A percentile compares a stretch with the other conserved stretches of the same genome.
phyloP scores from a whole-genome alignment of 1,140 invertebrate species.

The Trichogramma pretiosum region DNA sequence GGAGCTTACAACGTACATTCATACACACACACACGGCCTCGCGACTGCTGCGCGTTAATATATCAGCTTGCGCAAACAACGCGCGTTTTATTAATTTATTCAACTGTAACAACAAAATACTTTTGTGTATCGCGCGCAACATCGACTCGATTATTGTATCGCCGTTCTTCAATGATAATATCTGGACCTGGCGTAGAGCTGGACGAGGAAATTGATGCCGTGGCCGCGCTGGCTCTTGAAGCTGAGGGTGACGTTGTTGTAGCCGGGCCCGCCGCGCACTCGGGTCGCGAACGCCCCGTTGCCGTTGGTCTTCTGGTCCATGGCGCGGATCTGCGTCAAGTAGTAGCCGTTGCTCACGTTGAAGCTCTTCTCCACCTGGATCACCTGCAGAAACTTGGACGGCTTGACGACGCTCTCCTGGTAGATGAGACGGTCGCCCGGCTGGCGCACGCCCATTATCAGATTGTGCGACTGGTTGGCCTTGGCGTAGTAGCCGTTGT shows the following conservation, averaged over 20 bases:
- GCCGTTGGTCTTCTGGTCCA: background rate
- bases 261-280: constrained; percentile 27
- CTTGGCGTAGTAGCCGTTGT: background rate
- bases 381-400: background rate
- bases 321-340: background rate
- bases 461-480: constrained; percentile 9
- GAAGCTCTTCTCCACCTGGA: background rate
- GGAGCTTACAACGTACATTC: no score
- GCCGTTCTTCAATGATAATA: no score
- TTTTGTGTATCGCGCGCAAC: no score
- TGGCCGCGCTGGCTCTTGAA: constrained; percentile 37
- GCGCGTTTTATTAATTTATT: no score
- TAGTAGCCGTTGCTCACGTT: background rate
- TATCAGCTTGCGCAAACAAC: no score
- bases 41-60: no score
- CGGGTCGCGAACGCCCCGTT: background rate
- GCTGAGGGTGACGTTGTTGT: constrained; percentile 28
- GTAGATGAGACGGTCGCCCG: background rate
- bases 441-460: background rate
- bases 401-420: background rate
- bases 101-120: no score
- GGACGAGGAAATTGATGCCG: constrained; percentile 40
- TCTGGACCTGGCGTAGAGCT: constrained; percentile 30
- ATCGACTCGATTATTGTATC: no score
- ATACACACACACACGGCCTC: no score